A percentile compares a stretch with the other conserved stretches of the same genome.
phyloP scores from a whole-genome alignment of 1,140 invertebrate species.

The Halesus radiatus region DNA sequence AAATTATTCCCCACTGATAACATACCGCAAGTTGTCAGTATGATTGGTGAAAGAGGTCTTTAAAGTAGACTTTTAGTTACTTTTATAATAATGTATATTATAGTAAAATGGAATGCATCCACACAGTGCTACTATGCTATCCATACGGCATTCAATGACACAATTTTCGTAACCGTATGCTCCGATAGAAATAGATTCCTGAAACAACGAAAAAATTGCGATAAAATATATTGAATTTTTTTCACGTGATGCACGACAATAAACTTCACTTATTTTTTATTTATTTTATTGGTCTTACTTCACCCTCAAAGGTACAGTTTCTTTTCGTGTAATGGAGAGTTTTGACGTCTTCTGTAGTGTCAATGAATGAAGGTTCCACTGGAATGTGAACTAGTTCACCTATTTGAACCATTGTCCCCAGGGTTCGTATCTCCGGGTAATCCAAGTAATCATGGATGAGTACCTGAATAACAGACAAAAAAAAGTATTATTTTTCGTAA shows the following conservation, averaged over 20 bases:
- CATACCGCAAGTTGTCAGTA: too few relatives aligned
- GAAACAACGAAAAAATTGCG: conserved; percentile 10
- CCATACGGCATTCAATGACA: conserved; percentile 52
- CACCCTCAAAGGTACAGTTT: conserved; percentile 49
- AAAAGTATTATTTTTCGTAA: too few relatives aligned
- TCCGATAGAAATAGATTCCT: conserved; percentile 44
- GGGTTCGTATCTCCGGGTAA: conserved; percentile 46
- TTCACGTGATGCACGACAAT: too few relatives aligned
- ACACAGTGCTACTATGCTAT: conserved; percentile 43
- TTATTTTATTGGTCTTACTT: too few relatives aligned
- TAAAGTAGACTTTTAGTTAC: neutral
- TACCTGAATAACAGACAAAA: conserved; percentile 17
- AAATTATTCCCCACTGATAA: too few relatives aligned
- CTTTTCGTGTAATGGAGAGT: conserved; percentile 41
- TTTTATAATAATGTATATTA: conserved; percentile 49
- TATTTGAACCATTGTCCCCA: conserved; percentile 41
- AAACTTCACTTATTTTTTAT: too few relatives aligned
- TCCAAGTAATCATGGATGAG: conserved; percentile 45
- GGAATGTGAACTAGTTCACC: conserved; percentile 46
- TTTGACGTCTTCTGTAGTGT: conserved; percentile 54
- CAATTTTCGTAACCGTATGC: conserved; percentile 55
- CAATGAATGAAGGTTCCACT: conserved; percentile 47
- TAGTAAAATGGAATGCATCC: conserved; percentile 53
- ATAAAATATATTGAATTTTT: too few relatives aligned
- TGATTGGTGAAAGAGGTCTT: neutral